A percentile compares a stretch with the other conserved stretches of the same genome.
phyloP scores from a whole-genome alignment of 2,888 invertebrate species.

The Ametastegia equiseti region DNA sequence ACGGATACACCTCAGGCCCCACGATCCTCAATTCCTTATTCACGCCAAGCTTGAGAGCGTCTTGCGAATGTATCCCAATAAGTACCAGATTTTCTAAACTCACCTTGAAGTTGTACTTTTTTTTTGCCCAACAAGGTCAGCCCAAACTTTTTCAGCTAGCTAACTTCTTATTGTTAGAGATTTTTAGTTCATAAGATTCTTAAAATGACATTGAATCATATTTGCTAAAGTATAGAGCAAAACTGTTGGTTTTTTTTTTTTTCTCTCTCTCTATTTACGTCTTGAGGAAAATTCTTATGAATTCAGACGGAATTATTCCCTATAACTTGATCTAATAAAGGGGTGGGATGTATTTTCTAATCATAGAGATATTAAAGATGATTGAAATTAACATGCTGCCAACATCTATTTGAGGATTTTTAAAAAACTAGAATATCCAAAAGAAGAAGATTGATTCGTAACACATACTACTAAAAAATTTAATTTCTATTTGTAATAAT shows the following conservation, averaged over 20 bases:
- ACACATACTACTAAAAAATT: background rate
- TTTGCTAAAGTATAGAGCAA: too few species aligned
- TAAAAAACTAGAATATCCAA: background rate
- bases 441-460: background rate
- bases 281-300: background rate
- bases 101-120: too few species aligned
- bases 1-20: background rate
- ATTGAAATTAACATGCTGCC: background rate
- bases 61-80: background rate
- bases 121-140: too few species aligned
- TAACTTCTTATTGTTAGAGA: too few species aligned
- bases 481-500: conserved; percentile 1
- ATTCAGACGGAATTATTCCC: background rate
- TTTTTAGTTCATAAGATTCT: too few species aligned
- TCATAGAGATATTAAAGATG: background rate
- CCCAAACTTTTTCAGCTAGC: too few species aligned
- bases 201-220: too few species aligned
- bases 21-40: background rate
- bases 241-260: too few species aligned
- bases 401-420: background rate
- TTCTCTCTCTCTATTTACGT: too few species aligned
- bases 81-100: too few species aligned
- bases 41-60: background rate
- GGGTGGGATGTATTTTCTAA: background rate
- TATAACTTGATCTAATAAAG: background rate